phyloP scores from a whole-genome alignment of 1,140 invertebrate species.

The Polyergus mexicanus region DNA sequence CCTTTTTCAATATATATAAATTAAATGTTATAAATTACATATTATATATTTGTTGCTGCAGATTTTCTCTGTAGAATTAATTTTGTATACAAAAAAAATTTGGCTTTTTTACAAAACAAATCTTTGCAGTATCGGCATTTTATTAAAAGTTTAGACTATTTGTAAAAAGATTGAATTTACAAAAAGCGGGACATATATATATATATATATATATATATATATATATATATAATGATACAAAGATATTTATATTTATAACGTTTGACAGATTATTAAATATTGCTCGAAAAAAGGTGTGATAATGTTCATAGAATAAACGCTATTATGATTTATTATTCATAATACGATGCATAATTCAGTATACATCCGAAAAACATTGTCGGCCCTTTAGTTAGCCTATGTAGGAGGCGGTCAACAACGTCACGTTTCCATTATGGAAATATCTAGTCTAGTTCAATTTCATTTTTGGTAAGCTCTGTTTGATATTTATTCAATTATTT shows the following conservation, averaged over 20 bases:
- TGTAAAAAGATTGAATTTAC: no score
- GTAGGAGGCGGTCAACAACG: constrained; percentile 53
- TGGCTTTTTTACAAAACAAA: no score
- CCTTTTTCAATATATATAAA: no score
- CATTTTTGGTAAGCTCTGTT: constrained; percentile 35
- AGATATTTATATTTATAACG: not conserved
- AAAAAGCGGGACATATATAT: no score
- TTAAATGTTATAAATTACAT: no score
- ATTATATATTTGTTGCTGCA: no score
- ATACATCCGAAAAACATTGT: constrained; percentile 45
- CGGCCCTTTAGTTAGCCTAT: constrained; percentile 43
- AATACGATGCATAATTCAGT: constrained; percentile 61
- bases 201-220: not conserved
- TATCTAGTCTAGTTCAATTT: constrained; percentile 49
- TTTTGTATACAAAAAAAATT: no score
- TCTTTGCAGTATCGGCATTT: no score
- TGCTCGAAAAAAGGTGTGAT: constrained; percentile 19
- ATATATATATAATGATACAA: not conserved
- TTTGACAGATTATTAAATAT: not conserved
- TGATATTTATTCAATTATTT: constrained; percentile 54
- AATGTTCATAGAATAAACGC: constrained; percentile 24
- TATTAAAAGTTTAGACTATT: no score
- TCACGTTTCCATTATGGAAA: constrained; percentile 54
- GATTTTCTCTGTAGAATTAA: no score
- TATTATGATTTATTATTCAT: constrained; percentile 52